These are phyloP conservation scores for Araneus ventricosus DNA, from an alignment of 1,140 invertebrate genomes.

Conservation along the genomic window DNA sequence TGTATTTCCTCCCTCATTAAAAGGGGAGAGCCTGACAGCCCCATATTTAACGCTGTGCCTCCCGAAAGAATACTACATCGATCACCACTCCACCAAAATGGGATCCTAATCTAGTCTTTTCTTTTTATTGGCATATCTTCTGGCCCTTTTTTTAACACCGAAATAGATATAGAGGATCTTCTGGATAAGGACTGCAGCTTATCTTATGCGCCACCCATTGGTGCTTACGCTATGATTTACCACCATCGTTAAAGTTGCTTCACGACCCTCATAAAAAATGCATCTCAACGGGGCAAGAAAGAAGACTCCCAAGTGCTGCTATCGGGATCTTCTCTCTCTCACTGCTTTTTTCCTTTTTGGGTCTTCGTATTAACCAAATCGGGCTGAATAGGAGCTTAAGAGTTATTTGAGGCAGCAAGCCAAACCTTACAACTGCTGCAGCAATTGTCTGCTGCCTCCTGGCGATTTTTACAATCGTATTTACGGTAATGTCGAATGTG, in stretches of 20 bases:
- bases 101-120: neutral
- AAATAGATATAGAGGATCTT: constrained; percentile 1
- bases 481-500: too few relatives aligned
- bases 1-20: neutral
- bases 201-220: constrained; percentile 26
- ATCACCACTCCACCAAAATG: neutral
- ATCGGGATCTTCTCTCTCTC: too few relatives aligned
- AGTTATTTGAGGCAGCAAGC: neutral
- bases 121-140: neutral
- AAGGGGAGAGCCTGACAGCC: neutral
- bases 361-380: neutral
- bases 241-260: constrained; percentile 39
- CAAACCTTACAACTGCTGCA: neutral
- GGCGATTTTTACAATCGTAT: neutral
- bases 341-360: neutral
- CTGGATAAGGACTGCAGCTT: constrained; percentile 10
- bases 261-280: constrained; percentile 25
- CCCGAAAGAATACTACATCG: neutral
- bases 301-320: neutral
- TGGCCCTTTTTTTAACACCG: neutral
- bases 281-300: neutral
- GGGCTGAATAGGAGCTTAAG: neutral
- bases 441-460: neutral
- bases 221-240: constrained; percentile 36
- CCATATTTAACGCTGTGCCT: neutral